Evolutionary conservation across 2,113 vertebrate species (phyloP).

Genomic region (Takifugu bimaculatus): DNA sequence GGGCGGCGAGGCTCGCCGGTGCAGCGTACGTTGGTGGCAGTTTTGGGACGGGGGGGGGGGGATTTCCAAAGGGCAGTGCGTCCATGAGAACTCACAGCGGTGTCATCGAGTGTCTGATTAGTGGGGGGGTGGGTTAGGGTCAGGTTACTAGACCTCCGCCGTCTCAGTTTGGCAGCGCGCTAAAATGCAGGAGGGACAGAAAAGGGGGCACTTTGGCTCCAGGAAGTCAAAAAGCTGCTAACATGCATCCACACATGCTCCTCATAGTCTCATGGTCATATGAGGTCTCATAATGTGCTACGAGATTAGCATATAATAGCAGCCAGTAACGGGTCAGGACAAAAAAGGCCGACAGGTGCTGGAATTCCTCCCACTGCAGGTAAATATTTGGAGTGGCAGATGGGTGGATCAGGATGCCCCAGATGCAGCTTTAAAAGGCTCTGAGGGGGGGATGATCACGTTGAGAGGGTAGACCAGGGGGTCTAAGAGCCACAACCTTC

Average conservation of each 20-base stretch:
- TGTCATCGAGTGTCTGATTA: slow-evolving; percentile 34
- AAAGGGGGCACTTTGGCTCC: slow-evolving; percentile 16
- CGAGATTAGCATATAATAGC: too few relatives aligned
- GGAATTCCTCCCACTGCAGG: neutral
- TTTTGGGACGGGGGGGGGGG: slow-evolving; percentile 26
- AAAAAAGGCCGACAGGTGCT: slow-evolving; percentile 8
- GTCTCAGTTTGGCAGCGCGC: slow-evolving; percentile 44
- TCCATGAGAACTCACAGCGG: slow-evolving; percentile 42
- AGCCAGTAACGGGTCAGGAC: neutral
- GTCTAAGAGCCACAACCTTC: slow-evolving; percentile 28
- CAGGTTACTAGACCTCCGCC: slow-evolving; percentile 48
- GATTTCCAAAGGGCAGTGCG: slow-evolving; percentile 61
- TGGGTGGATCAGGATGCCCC: slow-evolving; percentile 20
- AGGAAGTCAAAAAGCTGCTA: neutral
- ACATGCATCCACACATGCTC: neutral
- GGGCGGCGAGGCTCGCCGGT: slow-evolving; percentile 8
- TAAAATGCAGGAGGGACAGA: neutral
- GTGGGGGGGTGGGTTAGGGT: slow-evolving; percentile 8
- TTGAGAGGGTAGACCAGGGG: slow-evolving; percentile 20
- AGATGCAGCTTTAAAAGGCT: slow-evolving; percentile 52
- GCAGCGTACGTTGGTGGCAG: slow-evolving; percentile 11
- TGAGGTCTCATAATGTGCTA: too few relatives aligned
- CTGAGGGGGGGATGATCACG: slow-evolving; percentile 28
- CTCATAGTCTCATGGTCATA: neutral
- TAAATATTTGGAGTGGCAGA: slow-evolving; percentile 30